Evolutionary conservation across 2,113 vertebrate species (phyloP), one percentile per base, ranked within the genome.

Genomic region (Gambusia holbrooki): DNA sequence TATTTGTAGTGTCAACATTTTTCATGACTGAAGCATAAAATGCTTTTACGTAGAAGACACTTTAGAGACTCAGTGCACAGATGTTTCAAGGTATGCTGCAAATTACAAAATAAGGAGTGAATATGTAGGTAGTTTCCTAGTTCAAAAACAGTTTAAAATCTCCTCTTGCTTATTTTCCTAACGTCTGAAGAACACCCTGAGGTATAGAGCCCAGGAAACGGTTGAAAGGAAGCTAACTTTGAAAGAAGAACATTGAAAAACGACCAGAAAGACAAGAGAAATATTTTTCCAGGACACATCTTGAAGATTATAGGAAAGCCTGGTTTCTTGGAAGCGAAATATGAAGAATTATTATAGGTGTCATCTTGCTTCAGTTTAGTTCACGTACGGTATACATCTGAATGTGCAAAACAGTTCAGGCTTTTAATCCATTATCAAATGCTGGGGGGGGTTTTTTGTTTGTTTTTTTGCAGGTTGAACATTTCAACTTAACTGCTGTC

Each of bases 361-460:
- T 3, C 19, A 25, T n/a, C 6, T 25, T 25, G 22, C 17, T 58
- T 58, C 25, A n/a, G 22, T 6, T 25, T 25, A 54, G 48, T n/a
- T 9, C 25, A 25, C 25, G 22, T 25, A 11, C 25, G 2, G 51
- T n/a, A 58, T n/a, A 37, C 35, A 37, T 37, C 35, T 37, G 35
- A 58, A 10, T 58, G 51, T 25, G 22, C 14, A 48, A 6, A 48
- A 7, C 45, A 19, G 45, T 48, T n/a, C 25, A 9, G 25, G 51
- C 25, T 8, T 8, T 58, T 58, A 58, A 51, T 54, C 73, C 73
- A 74, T 74, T 40, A 79, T 58, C 9, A 58, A 28, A 25, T 54
- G 42, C 33, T 19, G 27, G 27, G 27, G 27, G 27, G 27, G 27
- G 27, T 2, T 35, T 51, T 27, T 29, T 25, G 4, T n/a, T 6